Evolutionary conservation across 2,888 invertebrate species (phyloP), one percentile per base, ranked within the genome.

Genomic region (Diarsia brunnea): DNA sequence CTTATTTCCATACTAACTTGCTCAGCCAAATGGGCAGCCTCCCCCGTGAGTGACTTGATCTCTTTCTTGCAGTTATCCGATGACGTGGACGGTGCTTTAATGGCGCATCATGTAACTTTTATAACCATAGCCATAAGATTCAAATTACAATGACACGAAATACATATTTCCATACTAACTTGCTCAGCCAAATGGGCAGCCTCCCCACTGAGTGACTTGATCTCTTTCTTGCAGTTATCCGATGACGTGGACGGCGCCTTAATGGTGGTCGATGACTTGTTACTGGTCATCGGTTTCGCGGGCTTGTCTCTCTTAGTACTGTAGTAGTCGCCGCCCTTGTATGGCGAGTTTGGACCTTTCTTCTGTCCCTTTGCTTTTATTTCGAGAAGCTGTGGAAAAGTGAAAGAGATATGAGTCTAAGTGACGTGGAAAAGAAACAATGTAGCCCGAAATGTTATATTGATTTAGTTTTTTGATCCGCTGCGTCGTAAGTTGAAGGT

Each of bases 141-240:
- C 19, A 66, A 75, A 68, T 12, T 55, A 27, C 47, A 47, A 78
- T 27, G 14, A n/a, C 38, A 14, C 1, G n/a, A 19, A 7, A 55
- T 14, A 58, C 16, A 16, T 24, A 55, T 27, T 58, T 58, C 16
- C 8, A 63, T 63, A 63, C 75, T 69, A 65, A 96, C 95, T 92
- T 95, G 95, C 31, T 95, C 94, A 49, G 91, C 93, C 47, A 95
- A 86, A 70, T 91, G 82, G 0, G 92, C 82, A 0, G 94, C 89
- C 45, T 93, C 95, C 0, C 91, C 91, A 31, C 89, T 88, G 0
- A 91, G 73, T 0, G 82, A 70, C 60, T 89, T 90, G 24, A 79
- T 66, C 0, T 92, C 91, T 64, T 89, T 87, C 72, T 84, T 90
- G 58, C 82, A 78, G 49, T 75, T 86, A 27, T 86, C 89, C 1